Evolutionary conservation across 2,797 vertebrate species (phyloP).

Genomic region (Strix occidentalis): DNA sequence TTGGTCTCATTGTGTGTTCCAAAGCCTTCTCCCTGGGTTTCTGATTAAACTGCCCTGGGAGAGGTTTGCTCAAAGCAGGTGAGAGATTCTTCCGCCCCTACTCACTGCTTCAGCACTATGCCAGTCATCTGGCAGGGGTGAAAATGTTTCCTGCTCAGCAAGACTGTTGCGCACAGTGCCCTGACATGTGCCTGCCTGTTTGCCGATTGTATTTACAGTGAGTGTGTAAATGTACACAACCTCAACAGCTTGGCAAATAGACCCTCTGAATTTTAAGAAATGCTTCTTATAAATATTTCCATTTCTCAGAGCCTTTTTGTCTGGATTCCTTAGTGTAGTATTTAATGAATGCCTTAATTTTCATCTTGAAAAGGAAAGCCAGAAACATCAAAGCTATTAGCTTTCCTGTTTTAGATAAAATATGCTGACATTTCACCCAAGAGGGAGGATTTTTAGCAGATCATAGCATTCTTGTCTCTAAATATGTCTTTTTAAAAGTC

Average conservation of each 20-base stretch:
- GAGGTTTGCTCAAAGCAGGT: background rate
- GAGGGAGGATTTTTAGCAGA: conserved; percentile 15
- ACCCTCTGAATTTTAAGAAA: background rate
- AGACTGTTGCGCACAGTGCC: fast-evolving
- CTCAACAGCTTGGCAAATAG: background rate
- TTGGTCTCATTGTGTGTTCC: background rate
- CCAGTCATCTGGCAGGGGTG: background rate
- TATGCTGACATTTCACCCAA: conserved; percentile 41
- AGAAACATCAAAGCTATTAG: conserved; percentile 43
- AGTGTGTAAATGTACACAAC: background rate
- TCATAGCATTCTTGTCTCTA: conserved; percentile 21
- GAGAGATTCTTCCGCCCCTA: background rate
- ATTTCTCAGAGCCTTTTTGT: background rate
- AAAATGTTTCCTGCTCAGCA: background rate
- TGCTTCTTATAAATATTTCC: background rate
- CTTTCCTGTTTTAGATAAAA: conserved; percentile 46
- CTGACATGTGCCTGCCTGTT: background rate
- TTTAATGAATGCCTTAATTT: conserved; percentile 18
- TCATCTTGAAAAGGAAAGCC: background rate
- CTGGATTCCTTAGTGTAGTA: background rate
- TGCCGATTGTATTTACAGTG: background rate
- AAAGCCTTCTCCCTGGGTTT: background rate
- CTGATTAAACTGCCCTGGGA: background rate
- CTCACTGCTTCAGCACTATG: background rate
- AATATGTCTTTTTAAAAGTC: conserved; percentile 6